Percentiles rank a stretch among this genome's conserved stretches.
Evolutionary conservation across 2,797 vertebrate genomes (phyloP).

Genomic region (Poeciliopsis gracilis): DNA sequence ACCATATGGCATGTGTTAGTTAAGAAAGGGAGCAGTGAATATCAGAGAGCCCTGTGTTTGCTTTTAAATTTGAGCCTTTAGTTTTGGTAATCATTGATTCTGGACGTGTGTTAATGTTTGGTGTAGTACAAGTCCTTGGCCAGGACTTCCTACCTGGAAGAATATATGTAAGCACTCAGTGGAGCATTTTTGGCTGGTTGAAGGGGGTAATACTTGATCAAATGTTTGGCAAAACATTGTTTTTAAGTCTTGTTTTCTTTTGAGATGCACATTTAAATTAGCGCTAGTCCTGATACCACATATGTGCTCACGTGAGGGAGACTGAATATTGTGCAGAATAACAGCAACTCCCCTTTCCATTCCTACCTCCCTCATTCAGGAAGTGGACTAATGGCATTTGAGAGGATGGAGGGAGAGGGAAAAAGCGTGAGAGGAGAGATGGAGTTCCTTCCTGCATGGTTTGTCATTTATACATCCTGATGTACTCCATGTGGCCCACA

Average conservation of each 20-base stretch:
- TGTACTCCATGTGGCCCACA: constrained; percentile 78
- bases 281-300: constrained; percentile 12
- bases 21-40: constrained; percentile 27
- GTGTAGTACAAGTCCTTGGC: constrained; percentile 36
- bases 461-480: constrained; percentile 90
- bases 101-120: constrained; percentile 52
- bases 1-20: constrained; percentile 32
- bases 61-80: constrained; percentile 58
- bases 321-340: constrained; percentile 37
- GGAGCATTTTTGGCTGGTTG: not conserved
- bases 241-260: not conserved
- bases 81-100: constrained; percentile 48
- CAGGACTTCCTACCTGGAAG: not conserved
- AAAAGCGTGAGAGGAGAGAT: constrained; percentile 77
- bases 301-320: constrained; percentile 2
- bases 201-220: not conserved
- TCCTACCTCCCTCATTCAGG: constrained; percentile 82
- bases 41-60: constrained; percentile 37
- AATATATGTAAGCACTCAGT: not conserved
- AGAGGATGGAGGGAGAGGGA: constrained; percentile 79
- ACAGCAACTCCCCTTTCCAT: constrained; percentile 58
- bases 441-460: constrained; percentile 90
- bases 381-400: constrained; percentile 89
- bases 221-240: not conserved
- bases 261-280: constrained; percentile 16